phyloP scores from a whole-genome alignment of 2,797 vertebrate species.

The Gorsachius magnificus region DNA sequence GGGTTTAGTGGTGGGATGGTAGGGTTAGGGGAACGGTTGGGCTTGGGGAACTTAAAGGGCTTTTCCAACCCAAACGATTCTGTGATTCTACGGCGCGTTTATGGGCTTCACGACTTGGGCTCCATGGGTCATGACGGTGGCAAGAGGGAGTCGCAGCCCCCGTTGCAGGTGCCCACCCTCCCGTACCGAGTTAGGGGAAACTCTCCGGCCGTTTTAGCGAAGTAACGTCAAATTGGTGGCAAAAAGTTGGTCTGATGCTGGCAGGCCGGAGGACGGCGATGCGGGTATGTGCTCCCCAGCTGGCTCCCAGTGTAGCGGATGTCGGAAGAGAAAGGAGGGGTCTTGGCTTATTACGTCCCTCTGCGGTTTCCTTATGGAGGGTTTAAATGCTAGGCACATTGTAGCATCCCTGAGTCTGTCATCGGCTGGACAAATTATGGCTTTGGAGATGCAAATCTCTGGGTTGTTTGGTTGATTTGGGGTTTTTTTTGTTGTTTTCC shows the following conservation, averaged over 20 bases:
- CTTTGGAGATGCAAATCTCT: background rate
- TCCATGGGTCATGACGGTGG: accelerated
- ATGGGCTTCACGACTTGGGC: background rate
- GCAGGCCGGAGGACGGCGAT: background rate
- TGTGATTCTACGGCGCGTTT: too few species aligned
- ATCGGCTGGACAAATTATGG: background rate
- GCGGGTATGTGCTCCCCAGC: background rate
- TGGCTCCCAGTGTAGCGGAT: background rate
- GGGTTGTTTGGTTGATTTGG: background rate
- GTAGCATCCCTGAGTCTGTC: background rate
- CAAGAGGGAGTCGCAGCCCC: background rate
- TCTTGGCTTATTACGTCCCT: background rate
- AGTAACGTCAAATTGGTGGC: background rate
- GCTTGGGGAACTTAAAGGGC: too few species aligned
- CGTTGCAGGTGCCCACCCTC: too few species aligned
- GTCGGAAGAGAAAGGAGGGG: background rate
- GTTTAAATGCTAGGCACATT: background rate
- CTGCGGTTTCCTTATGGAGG: background rate
- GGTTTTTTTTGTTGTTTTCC: background rate
- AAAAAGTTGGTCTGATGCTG: background rate
- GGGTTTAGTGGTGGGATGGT: too few species aligned
- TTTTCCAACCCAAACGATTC: too few species aligned
- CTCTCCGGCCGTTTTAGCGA: background rate
- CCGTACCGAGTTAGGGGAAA: background rate
- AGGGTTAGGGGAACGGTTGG: too few species aligned